A percentile compares a stretch with the other conserved stretches of the same genome.
Conservation (phyloP, 1,140 invertebrate genomes). For the Trachymyrmex cornetzi region DNA sequence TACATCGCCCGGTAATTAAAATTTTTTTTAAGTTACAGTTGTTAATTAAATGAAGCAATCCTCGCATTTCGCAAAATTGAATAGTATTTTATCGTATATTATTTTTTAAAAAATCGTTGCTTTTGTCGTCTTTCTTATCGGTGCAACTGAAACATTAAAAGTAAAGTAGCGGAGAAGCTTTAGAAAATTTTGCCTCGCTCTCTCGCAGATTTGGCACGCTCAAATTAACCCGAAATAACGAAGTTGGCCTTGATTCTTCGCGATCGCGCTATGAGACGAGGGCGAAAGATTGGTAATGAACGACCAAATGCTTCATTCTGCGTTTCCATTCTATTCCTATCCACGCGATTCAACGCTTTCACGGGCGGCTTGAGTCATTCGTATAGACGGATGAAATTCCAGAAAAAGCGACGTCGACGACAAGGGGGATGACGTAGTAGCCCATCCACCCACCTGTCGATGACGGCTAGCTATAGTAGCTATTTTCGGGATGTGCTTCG, state of each 20-base stretch:
- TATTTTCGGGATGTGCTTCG: slow-evolving; percentile 41
- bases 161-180: neutral
- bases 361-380: slow-evolving; percentile 61
- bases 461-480: neutral
- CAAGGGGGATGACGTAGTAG: slow-evolving; percentile 41
- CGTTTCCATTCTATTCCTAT: slow-evolving; percentile 70
- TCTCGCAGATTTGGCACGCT: neutral
- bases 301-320: neutral
- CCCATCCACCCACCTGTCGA: slow-evolving; percentile 53
- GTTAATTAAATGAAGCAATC: neutral
- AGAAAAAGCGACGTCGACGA: slow-evolving; percentile 36
- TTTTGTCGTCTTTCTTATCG: neutral
- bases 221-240: slow-evolving; percentile 10
- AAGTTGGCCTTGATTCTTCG: slow-evolving; percentile 25
- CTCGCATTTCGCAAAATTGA: neutral
- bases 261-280: neutral
- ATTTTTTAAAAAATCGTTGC: no score
- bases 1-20: neutral
- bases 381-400: slow-evolving; percentile 38
- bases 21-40: neutral
- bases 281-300: slow-evolving; percentile 48
- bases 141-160: neutral
- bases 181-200: neutral
- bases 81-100: neutral
- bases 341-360: slow-evolving; percentile 62